Conservation (phyloP, 2,797 vertebrate species). For the Tiaroga cobitis region DNA sequence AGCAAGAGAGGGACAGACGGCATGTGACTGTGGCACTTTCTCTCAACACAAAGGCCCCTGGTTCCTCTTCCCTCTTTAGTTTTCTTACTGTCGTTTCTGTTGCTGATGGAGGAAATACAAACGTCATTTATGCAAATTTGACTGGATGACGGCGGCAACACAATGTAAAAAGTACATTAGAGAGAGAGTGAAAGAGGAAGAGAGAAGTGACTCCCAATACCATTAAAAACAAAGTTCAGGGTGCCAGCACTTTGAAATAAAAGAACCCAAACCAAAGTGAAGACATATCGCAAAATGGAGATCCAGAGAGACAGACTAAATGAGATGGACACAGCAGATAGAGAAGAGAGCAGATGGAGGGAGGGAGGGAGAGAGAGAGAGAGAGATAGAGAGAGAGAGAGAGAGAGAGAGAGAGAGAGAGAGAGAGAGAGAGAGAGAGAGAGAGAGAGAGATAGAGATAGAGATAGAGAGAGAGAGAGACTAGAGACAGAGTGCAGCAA, state of each 20-base stretch:
- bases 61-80: constrained; percentile 59
- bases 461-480: constrained; percentile 10
- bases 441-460: constrained; percentile 22
- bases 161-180: constrained; percentile 54
- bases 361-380: constrained; percentile 21
- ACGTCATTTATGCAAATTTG: constrained; percentile 80
- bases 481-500: constrained; percentile 39
- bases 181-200: constrained; percentile 48
- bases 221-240: constrained; percentile 25
- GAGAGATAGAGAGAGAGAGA: constrained; percentile 1
- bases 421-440: constrained; percentile 29
- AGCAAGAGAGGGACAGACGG: background rate
- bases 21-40: constrained; percentile 51
- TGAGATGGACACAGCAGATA: constrained; percentile 50
- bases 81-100: constrained; percentile 60
- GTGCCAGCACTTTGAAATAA: constrained; percentile 34
- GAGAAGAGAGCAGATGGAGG: constrained; percentile 34
- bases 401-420: constrained; percentile 14
- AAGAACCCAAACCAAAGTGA: constrained; percentile 28
- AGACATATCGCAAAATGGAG: constrained; percentile 27
- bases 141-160: constrained; percentile 48
- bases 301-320: constrained; percentile 7
- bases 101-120: constrained; percentile 71
- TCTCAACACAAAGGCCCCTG: constrained; percentile 46
- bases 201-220: constrained; percentile 14